Conservation (phyloP, 2,113 vertebrate species). For the Emydocephalus ijimae region DNA sequence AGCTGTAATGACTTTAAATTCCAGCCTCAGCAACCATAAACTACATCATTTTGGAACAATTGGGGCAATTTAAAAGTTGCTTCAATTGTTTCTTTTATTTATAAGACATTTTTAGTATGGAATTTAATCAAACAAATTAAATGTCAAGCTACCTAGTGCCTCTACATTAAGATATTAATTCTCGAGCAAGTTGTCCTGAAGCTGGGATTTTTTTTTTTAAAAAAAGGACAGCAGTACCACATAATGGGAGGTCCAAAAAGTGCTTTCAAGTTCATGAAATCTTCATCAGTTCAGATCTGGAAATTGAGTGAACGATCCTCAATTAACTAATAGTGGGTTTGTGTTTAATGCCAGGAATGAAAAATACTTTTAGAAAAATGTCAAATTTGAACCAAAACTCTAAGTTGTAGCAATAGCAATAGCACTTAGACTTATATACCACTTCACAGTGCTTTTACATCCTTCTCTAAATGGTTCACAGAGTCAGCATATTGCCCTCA, state of each 20-base stretch:
- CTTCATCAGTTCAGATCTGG: conserved; percentile 37
- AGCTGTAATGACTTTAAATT: conserved; percentile 61
- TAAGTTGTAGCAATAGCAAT: background rate
- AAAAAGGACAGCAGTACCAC: conserved; percentile 41
- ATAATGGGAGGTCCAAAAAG: conserved; percentile 23
- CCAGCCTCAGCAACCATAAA: conserved; percentile 58
- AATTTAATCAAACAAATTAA: conserved; percentile 70
- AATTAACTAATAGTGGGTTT: background rate
- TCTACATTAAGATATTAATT: conserved; percentile 65
- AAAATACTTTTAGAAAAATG: background rate
- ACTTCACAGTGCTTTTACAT: no score
- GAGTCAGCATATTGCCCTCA: no score
- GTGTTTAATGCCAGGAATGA: background rate
- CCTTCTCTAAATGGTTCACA: no score
- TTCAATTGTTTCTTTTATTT: conserved; percentile 64
- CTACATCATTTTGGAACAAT: conserved; percentile 62
- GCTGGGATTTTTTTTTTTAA: conserved; percentile 39
- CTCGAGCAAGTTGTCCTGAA: conserved; percentile 53
- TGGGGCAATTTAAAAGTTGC: conserved; percentile 60
- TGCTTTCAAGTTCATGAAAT: conserved; percentile 51
- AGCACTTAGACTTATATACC: no score
- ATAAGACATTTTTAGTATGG: conserved; percentile 63
- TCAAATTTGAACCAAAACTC: background rate
- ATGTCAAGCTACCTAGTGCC: conserved; percentile 57
- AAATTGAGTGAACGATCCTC: conserved; percentile 38